Percentiles rank a stretch among this genome's conserved stretches.
Evolutionary conservation across 2,797 vertebrate genomes (phyloP).

Genomic region (Tinamus major): DNA sequence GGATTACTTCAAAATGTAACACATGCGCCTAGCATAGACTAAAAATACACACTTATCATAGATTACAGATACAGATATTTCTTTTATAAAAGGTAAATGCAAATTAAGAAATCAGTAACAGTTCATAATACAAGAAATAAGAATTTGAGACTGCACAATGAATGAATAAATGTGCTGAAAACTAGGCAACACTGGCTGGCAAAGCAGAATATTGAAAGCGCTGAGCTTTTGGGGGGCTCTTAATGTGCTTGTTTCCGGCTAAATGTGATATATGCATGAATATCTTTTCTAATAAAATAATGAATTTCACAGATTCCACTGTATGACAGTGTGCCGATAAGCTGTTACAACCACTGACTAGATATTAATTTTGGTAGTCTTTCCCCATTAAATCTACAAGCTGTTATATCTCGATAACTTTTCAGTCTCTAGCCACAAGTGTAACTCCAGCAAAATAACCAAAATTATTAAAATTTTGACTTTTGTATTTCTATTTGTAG

Average conservation of each 20-base stretch:
- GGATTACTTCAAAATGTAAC: not conserved
- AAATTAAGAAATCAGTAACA: not conserved
- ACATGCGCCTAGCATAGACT: not conserved
- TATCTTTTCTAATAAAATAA: constrained; percentile 27
- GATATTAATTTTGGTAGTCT: constrained; percentile 19
- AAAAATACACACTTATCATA: not conserved
- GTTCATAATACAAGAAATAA: not conserved
- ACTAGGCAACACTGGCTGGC: not conserved
- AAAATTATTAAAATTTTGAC: not conserved
- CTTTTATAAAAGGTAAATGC: not conserved
- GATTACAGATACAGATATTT: not conserved
- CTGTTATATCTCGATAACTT: not conserved
- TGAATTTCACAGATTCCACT: constrained; percentile 13
- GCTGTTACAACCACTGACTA: constrained; percentile 9
- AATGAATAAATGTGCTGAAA: not conserved
- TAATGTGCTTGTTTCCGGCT: not conserved
- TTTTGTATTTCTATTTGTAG: not conserved
- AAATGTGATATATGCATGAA: not conserved
- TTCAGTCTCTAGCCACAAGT: not conserved
- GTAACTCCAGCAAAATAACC: not conserved
- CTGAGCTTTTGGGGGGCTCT: not conserved
- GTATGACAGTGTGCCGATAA: not conserved
- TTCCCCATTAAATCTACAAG: constrained; percentile 28
- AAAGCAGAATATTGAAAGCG: not conserved
- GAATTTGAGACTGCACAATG: not conserved